Conservation (phyloP, 2,113 vertebrate species). For the Nothoprocta perdicaria region DNA sequence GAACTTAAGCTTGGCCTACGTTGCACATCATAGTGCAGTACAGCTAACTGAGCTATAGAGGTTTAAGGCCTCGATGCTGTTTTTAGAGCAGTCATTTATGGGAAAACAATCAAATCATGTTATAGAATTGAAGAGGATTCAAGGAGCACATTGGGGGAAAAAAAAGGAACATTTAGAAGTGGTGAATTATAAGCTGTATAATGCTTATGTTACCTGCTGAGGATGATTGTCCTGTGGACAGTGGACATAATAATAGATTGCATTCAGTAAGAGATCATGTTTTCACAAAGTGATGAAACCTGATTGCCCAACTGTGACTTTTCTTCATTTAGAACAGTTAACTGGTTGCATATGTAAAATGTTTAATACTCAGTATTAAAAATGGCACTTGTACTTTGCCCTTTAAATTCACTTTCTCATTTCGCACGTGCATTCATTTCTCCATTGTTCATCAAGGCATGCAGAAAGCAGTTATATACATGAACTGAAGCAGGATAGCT, state of each 20-base stretch:
- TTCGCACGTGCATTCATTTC: background rate
- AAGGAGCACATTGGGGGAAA: background rate
- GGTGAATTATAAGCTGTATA: background rate
- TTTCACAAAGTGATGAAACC: background rate
- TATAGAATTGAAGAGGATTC: background rate
- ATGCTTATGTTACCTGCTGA: background rate
- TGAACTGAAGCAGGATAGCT: background rate
- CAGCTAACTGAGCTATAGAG: background rate
- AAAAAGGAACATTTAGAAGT: background rate
- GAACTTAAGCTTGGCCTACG: rapidly evolving
- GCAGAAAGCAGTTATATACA: background rate
- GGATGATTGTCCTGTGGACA: background rate
- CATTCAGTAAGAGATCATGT: background rate
- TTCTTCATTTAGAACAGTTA: background rate
- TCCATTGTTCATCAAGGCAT: background rate
- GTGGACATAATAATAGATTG: background rate
- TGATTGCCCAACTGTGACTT: background rate
- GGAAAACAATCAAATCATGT: background rate
- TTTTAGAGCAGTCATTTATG: background rate
- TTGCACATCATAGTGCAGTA: background rate
- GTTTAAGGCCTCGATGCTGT: background rate
- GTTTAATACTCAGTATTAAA: background rate
- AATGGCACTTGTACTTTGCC: background rate
- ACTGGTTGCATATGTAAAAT: background rate
- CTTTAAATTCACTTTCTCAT: background rate